Evolutionary conservation across 2,888 invertebrate genomes (phyloP).

Genomic region (Mactromeris polynyma): DNA sequence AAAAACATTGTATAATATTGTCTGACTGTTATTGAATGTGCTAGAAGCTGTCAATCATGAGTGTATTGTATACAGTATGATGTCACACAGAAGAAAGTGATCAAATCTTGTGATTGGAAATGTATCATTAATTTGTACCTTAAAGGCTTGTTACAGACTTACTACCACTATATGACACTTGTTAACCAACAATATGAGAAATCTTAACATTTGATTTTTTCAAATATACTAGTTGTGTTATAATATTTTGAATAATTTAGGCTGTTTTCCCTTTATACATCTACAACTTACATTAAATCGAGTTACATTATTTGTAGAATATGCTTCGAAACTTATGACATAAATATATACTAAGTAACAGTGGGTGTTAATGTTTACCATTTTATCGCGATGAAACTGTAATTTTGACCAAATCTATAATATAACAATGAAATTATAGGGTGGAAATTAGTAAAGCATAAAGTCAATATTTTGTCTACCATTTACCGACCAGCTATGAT

Average conservation of each 20-base stretch:
- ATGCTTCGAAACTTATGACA: not conserved
- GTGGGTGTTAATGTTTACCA: not conserved
- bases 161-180: not conserved
- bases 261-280: not conserved
- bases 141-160: not conserved
- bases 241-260: not conserved
- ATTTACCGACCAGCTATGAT: not conserved
- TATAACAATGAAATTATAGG: not conserved
- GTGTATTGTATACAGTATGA: not conserved
- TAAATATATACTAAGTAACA: not conserved
- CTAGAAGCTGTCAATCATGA: not conserved
- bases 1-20: no score
- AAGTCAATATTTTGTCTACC: conserved; percentile 14
- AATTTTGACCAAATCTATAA: not conserved
- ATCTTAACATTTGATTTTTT: not conserved
- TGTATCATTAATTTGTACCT: conserved; percentile 13
- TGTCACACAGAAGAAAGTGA: not conserved
- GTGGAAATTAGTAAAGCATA: conserved; percentile 12
- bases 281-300: not conserved
- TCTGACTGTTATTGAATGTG: not conserved
- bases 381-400: not conserved
- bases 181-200: not conserved
- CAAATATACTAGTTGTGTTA: no score
- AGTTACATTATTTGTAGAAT: not conserved
- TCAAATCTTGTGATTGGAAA: conserved; percentile 8